phyloP scores from a whole-genome alignment of 2,113 vertebrate genomes.

The Periophthalmus modestus region DNA sequence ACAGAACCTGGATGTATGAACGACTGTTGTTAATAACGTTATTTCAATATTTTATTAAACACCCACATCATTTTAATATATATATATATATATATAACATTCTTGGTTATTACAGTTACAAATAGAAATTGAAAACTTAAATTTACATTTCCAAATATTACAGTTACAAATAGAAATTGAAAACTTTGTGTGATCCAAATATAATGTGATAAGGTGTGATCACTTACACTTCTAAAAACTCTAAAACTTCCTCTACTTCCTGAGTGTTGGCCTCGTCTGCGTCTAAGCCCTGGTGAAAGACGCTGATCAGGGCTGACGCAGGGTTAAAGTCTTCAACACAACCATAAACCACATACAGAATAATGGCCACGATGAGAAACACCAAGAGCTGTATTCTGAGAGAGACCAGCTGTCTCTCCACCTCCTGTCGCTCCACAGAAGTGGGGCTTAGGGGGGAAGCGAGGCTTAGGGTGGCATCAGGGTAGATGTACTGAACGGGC shows the following conservation, averaged over 20 bases:
- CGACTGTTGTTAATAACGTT: background rate
- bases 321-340: conserved; percentile 60
- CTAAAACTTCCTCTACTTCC: conserved; percentile 14
- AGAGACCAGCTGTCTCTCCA: conserved; percentile 61
- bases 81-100: too few relatives aligned
- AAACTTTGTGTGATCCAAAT: background rate
- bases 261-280: conserved; percentile 19
- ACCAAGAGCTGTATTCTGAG: conserved; percentile 68
- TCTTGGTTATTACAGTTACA: background rate
- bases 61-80: too few relatives aligned
- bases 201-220: background rate
- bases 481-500: conserved; percentile 71
- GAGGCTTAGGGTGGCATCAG: conserved; percentile 51
- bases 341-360: conserved; percentile 75
- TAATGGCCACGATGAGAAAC: conserved; percentile 66
- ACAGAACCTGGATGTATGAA: background rate
- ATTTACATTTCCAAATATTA: too few relatives aligned
- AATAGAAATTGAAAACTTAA: background rate
- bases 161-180: background rate
- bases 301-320: conserved; percentile 43
- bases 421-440: conserved; percentile 50
- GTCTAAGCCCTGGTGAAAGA: conserved; percentile 22
- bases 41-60: background rate
- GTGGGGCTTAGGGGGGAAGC: conserved; percentile 50
- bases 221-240: conserved; percentile 23